A percentile compares a stretch with the other conserved stretches of the same genome.
phyloP scores from a whole-genome alignment of 2,888 invertebrate genomes.

The Hemithea aestivaria region DNA sequence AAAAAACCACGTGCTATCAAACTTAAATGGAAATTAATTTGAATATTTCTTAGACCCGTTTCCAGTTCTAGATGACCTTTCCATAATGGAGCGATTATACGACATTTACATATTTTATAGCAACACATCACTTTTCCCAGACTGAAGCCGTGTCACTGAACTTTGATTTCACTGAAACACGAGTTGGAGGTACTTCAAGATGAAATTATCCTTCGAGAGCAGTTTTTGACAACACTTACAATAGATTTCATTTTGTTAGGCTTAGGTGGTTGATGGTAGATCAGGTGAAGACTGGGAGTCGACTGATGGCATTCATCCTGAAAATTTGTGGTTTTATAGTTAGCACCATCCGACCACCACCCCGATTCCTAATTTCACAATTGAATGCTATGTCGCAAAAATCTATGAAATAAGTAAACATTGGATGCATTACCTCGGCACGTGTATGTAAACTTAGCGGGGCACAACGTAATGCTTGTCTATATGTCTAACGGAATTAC shows the following conservation, averaged over 20 bases:
- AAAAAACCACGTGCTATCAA: slow-evolving; percentile 4
- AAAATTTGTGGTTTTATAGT: slow-evolving; percentile 69
- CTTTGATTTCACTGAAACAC: slow-evolving; percentile 23
- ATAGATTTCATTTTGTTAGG: slow-evolving; percentile 65
- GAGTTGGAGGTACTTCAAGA: slow-evolving; percentile 3
- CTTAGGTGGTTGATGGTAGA: slow-evolving; percentile 44
- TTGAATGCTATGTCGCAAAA: slow-evolving; percentile 65
- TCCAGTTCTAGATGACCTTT: slow-evolving; percentile 14
- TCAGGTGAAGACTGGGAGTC: slow-evolving; percentile 46
- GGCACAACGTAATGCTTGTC: slow-evolving; percentile 61
- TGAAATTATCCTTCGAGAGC: neutral
- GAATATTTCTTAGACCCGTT: slow-evolving; percentile 26
- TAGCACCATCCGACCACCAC: slow-evolving; percentile 58
- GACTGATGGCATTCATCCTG: slow-evolving; percentile 65
- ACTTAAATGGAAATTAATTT: slow-evolving; percentile 17
- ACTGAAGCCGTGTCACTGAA: slow-evolving; percentile 28
- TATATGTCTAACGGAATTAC: slow-evolving; percentile 63
- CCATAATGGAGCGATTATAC: slow-evolving; percentile 9
- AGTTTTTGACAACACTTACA: slow-evolving; percentile 51
- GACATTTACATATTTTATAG: slow-evolving; percentile 15
- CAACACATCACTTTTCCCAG: slow-evolving; percentile 7
- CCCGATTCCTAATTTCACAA: slow-evolving; percentile 63
- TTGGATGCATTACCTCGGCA: slow-evolving; percentile 67
- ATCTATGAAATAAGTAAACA: slow-evolving; percentile 76
- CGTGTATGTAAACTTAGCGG: slow-evolving; percentile 60